Percentiles rank a stretch among this genome's conserved stretches.
These are phyloP conservation scores for Laticauda laticaudata DNA, from an alignment of 2,113 vertebrate genomes.

Conservation along the genomic window DNA sequence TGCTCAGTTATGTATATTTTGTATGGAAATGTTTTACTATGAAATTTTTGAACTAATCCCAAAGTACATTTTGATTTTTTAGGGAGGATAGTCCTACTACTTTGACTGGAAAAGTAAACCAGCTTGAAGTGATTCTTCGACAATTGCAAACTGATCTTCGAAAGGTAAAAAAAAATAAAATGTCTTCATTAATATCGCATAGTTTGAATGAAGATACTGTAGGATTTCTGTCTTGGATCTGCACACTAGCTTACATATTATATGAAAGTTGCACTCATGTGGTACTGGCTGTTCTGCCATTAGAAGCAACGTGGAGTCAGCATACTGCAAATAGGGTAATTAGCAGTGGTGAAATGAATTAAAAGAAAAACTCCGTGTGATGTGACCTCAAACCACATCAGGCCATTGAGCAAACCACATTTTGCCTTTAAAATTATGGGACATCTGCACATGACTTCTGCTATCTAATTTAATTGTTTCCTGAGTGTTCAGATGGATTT, in stretches of 20 bases:
- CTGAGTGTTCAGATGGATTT: not conserved
- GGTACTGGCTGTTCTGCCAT: not conserved
- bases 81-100: slow-evolving; percentile 80
- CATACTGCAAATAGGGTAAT: not conserved
- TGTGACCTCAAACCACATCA: not conserved
- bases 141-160: slow-evolving; percentile 92
- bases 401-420: not conserved
- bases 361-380: not conserved
- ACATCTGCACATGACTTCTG: not conserved
- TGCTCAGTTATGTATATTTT: not conserved
- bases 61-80: slow-evolving; percentile 45
- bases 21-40: not conserved
- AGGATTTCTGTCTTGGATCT: not conserved
- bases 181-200: not conserved
- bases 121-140: slow-evolving; percentile 91
- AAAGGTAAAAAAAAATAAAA: slow-evolving; percentile 73
- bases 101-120: slow-evolving; percentile 95
- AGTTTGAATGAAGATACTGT: not conserved
- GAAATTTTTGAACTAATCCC: slow-evolving; percentile 4
- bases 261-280: not conserved
- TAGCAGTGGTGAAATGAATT: not conserved
- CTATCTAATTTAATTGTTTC: not conserved
- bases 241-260: not conserved
- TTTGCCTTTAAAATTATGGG: not conserved
- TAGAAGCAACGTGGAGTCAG: not conserved